These are phyloP conservation scores for Drosophila bifasciata DNA, from an alignment of 1,140 invertebrate genomes.

Conservation along the genomic window DNA sequence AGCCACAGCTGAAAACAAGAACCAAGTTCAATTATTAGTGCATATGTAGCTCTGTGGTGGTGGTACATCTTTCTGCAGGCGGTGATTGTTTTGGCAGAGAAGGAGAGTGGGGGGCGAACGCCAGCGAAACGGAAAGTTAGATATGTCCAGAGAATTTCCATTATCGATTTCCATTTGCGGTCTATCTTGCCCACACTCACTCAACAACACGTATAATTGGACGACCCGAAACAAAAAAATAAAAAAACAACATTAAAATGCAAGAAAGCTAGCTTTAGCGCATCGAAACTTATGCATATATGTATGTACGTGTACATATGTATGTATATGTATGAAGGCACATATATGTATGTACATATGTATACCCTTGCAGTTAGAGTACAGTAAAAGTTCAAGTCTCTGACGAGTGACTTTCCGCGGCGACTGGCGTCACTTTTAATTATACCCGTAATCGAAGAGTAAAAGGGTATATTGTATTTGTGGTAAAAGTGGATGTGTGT, in stretches of 20 bases:
- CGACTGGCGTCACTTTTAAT: too few species aligned
- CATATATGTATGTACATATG: too few species aligned
- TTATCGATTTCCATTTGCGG: slow-evolving; percentile 73
- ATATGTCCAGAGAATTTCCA: slow-evolving; percentile 50
- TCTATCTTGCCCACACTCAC: slow-evolving; percentile 21
- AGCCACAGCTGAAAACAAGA: slow-evolving; percentile 33
- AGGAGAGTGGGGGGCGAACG: slow-evolving; percentile 14
- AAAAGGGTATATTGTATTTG: too few species aligned
- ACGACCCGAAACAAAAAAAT: slow-evolving; percentile 1
- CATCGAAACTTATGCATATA: too few species aligned
- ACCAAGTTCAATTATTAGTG: slow-evolving; percentile 38
- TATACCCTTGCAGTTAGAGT: too few species aligned
- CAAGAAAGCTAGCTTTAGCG: too few species aligned
- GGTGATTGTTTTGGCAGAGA: slow-evolving; percentile 24
- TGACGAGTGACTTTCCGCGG: too few species aligned
- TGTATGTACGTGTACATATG: too few species aligned
- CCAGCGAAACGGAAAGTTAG: slow-evolving; percentile 16
- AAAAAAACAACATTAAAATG: not conserved
- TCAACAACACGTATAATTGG: slow-evolving; percentile 22
- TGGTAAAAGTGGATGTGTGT: too few species aligned
- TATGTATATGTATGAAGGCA: too few species aligned
- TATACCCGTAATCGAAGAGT: too few species aligned
- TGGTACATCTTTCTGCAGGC: slow-evolving; percentile 10
- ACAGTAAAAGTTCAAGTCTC: too few species aligned
- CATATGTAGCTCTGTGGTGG: slow-evolving; percentile 26